A percentile compares a stretch with the other conserved stretches of the same genome.
Conservation (phyloP, 2,888 invertebrate species). For the Mycogona germanica region DNA sequence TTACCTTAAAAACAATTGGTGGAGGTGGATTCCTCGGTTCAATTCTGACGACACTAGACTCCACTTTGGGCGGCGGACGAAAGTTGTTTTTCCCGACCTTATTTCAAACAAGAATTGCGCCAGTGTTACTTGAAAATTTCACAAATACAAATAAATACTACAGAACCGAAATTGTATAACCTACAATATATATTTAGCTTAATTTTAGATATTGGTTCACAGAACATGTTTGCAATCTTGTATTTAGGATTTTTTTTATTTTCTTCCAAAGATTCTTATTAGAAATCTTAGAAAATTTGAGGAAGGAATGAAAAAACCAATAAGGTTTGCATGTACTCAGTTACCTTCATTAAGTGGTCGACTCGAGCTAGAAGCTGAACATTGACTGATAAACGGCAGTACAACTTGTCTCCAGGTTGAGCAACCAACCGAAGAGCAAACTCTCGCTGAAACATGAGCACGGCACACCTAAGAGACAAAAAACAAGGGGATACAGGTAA, state of each 20-base stretch:
- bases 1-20: conserved; percentile 74
- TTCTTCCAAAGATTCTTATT: no score
- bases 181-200: background rate
- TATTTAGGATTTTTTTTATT: no score
- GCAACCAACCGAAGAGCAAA: conserved; percentile 96
- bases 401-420: conserved; percentile 92
- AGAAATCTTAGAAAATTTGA: background rate
- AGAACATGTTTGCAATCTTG: no score
- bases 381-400: conserved; percentile 90
- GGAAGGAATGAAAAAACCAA: no score
- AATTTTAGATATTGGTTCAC: background rate
- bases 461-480: conserved; percentile 68
- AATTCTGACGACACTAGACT: conserved; percentile 93
- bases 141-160: background rate
- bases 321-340: no score
- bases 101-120: conserved; percentile 28
- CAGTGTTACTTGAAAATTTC: background rate
- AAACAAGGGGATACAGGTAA: background rate
- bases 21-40: conserved; percentile 97
- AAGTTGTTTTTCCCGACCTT: conserved; percentile 97
- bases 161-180: background rate
- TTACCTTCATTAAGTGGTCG: conserved; percentile 88
- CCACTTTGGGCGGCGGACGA: conserved; percentile 96
- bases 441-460: conserved; percentile 97
- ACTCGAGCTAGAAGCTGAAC: conserved; percentile 91